Percentiles rank a stretch among this genome's conserved stretches.
phyloP scores from a whole-genome alignment of 1,140 invertebrate species.

The Drosophila neocordata region DNA sequence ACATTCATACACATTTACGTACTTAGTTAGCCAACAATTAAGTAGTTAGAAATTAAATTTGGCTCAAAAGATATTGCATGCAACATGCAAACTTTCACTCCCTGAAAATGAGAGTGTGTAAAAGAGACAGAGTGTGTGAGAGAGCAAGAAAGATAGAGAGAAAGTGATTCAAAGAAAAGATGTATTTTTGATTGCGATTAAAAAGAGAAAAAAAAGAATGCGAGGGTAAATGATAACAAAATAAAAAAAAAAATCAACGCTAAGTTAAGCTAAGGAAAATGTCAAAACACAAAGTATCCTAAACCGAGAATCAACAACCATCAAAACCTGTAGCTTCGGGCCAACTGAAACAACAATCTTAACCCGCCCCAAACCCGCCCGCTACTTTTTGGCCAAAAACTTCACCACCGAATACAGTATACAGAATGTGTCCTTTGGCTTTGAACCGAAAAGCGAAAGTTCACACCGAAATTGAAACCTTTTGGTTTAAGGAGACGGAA shows the following conservation, averaged over 20 bases:
- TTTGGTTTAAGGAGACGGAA: constrained; percentile 32
- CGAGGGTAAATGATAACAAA: constrained; percentile 59
- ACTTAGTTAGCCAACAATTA: constrained; percentile 65
- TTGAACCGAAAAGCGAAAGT: constrained; percentile 64
- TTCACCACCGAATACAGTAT: not conserved
- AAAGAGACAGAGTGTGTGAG: constrained; percentile 6
- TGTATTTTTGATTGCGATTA: constrained; percentile 75
- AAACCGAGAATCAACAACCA: constrained; percentile 42
- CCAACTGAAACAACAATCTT: constrained; percentile 35
- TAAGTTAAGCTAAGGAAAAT: constrained; percentile 36
- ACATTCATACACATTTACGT: not conserved
- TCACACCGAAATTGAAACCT: constrained; percentile 79
- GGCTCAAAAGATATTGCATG: constrained; percentile 52
- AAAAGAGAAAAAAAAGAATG: too few species aligned
- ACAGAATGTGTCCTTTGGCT: constrained; percentile 17
- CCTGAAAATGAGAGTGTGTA: constrained; percentile 37
- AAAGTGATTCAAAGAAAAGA: constrained; percentile 36
- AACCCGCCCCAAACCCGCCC: too few species aligned
- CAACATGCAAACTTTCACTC: constrained; percentile 62
- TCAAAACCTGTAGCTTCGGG: constrained; percentile 79
- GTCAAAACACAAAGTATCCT: constrained; percentile 24
- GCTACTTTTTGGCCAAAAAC: too few species aligned
- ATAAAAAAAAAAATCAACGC: constrained; percentile 53
- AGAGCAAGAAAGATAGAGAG: too few species aligned
- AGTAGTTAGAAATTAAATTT: constrained; percentile 72